Base-by-base conservation (phyloP, 1,140 invertebrate genomes). In the Palaemon carinicauda region DNA sequence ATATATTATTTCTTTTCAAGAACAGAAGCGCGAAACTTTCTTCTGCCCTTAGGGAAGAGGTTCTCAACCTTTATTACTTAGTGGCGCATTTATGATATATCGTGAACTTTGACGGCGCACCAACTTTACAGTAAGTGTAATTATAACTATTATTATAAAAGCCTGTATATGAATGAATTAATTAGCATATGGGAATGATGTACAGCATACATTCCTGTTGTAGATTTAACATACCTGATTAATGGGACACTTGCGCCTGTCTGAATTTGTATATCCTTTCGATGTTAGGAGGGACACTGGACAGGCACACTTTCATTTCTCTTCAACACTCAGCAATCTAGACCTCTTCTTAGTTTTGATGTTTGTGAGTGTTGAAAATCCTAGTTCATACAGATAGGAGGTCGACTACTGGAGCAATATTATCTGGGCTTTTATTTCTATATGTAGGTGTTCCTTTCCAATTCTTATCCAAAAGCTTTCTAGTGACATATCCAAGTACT, bases 301-400 rank as follows among this genome's bases (percentile, higher is more conserved):
- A 80, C 31, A 69, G 54, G 78, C 51, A 17, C 41, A 60, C 78
- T 65, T 41, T 33, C 33, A 80, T 80, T 80, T 80, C 53, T 80
- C 10, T 27, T 71, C 78, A 50, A 27, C 53, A 17, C 17, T 51
- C 19, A 51, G 78, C 31, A 12, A 52, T 80, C 78, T 80, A 51
- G 19, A 19, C 53, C 15, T 60, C 78, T 80, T 53, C 27, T 65
- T 80, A 53, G 31, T 80, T 80, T 80, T 80, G 21, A 80, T 50
- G 31, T 3, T 53, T 15, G 51, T 21, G 29, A 80, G 54, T 80
- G 78, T 69, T 19, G 78, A 80, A 24, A 80, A 71, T 29, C 50
- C 78, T 80, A 80, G 0, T 80, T 80, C 78, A 80, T 10, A 69
- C 50, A 80, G 51, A 80, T 80, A 80, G 21, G 78, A 80, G 53